Evolutionary conservation across 1,140 invertebrate genomes (phyloP).

Genomic region (Zaprionus kolodkinae): DNA sequence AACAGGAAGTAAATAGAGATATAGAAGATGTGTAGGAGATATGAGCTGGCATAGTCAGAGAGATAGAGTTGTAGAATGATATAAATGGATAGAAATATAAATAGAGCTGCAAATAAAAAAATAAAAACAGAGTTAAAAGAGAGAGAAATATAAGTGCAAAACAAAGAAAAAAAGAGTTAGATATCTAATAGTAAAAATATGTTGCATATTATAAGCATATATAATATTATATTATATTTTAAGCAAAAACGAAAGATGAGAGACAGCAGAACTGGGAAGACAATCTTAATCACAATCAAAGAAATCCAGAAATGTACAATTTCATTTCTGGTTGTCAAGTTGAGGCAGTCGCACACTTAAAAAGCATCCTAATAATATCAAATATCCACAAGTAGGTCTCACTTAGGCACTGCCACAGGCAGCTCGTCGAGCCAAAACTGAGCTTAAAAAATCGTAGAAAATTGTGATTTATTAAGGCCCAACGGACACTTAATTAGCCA

Average conservation of each 20-base stretch:
- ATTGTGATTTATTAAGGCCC: conserved; percentile 52
- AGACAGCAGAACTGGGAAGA: too few species aligned
- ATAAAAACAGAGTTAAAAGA: neutral
- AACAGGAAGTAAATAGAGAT: too few species aligned
- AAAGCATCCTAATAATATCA: neutral
- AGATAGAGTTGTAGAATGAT: too few species aligned
- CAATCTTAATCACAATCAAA: neutral
- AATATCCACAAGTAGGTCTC: conserved; percentile 16
- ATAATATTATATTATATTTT: too few species aligned
- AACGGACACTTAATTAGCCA: conserved; percentile 56
- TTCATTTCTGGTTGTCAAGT: conserved; percentile 6
- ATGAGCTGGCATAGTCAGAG: too few species aligned
- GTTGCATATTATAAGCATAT: too few species aligned
- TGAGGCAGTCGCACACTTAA: neutral
- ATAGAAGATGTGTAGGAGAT: too few species aligned
- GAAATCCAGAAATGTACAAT: neutral
- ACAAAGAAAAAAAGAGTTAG: neutral
- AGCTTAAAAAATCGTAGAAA: conserved; percentile 30
- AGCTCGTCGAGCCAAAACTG: neutral
- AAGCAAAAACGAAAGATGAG: too few species aligned
- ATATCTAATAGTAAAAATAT: too few species aligned
- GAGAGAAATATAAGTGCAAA: neutral
- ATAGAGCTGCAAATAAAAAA: neutral
- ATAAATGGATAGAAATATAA: too few species aligned
- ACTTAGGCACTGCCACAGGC: neutral